These are phyloP conservation scores for Chondrilla cf. caribensis DNA, from an alignment of 37 sponge, comb jelly and placozoan genomes.

Conservation along the genomic window DNA sequence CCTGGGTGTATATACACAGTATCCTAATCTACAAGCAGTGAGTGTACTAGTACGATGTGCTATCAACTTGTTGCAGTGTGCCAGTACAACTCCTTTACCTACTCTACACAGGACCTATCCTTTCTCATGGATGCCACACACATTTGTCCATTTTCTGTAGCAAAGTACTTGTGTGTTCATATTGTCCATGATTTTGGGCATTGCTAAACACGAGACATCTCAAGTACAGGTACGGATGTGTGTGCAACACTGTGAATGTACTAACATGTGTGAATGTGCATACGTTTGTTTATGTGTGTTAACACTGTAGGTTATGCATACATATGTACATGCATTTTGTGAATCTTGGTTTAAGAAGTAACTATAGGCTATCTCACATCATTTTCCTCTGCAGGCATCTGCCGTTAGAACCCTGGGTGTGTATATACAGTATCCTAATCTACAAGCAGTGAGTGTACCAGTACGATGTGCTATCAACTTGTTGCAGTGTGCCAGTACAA, in stretches of 20 bases:
- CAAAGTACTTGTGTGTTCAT: too few species aligned
- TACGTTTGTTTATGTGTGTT: too few species aligned
- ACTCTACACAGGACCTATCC: too few species aligned
- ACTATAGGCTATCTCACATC: not conserved
- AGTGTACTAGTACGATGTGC: not conserved
- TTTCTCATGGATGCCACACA: not conserved
- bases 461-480: not conserved
- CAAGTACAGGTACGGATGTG: not conserved
- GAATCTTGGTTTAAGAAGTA: not conserved
- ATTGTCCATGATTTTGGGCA: too few species aligned
- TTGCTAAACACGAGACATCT: too few species aligned
- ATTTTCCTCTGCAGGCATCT: not conserved
- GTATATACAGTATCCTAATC: not conserved
- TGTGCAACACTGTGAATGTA: too few species aligned
- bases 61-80: not conserved
- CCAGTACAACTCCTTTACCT: not conserved
- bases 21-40: not conserved
- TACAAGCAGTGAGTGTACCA: not conserved
- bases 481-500: too few species aligned
- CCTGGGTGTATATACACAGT: constrained; percentile 1
- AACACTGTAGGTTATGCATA: not conserved
- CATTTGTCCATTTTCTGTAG: not conserved
- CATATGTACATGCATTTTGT: not conserved
- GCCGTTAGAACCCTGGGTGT: constrained; percentile 5
- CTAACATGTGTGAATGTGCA: too few species aligned